These are phyloP conservation scores for Pissodes strobi DNA, from an alignment of 1,140 invertebrate species.

Conservation along the genomic window DNA sequence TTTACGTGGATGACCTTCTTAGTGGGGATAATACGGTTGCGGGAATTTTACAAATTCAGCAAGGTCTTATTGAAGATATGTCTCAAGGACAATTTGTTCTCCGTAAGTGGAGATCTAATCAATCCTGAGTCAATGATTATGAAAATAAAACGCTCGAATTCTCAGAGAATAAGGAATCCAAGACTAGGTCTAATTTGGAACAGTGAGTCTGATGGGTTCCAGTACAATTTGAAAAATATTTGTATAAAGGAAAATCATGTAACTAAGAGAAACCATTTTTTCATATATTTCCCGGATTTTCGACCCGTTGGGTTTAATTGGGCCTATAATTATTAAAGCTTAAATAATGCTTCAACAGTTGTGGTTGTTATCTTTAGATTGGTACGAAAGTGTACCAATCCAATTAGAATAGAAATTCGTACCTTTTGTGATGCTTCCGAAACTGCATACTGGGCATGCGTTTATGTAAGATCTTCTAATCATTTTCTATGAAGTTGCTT, in stretches of 20 bases:
- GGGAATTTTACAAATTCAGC: background rate
- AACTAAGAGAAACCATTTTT: slow-evolving; percentile 47
- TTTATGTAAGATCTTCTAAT: slow-evolving; percentile 41
- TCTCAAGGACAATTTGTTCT: background rate
- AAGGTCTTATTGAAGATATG: background rate
- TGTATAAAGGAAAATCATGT: background rate
- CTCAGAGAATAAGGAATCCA: background rate
- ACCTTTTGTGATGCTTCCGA: slow-evolving; percentile 54
- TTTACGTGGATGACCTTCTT: background rate
- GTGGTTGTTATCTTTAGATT: slow-evolving; percentile 42
- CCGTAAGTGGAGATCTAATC: background rate
- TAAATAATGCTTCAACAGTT: slow-evolving; percentile 51
- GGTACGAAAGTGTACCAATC: slow-evolving; percentile 42
- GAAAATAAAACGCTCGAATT: too few relatives aligned
- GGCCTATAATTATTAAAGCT: slow-evolving; percentile 38
- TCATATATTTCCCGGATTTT: slow-evolving; percentile 42
- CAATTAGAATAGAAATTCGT: slow-evolving; percentile 39
- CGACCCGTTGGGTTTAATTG: slow-evolving; percentile 50
- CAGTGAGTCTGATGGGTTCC: background rate
- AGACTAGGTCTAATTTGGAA: background rate
- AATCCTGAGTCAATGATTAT: too few relatives aligned
- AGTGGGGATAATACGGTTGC: background rate
- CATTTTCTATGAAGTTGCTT: slow-evolving; percentile 24
- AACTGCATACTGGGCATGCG: slow-evolving; percentile 48
- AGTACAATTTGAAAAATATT: background rate